A percentile compares a stretch with the other conserved stretches of the same genome.
Evolutionary conservation across 2,797 vertebrate genomes (phyloP).

Genomic region (Microctenopoma stevenorrisi): DNA sequence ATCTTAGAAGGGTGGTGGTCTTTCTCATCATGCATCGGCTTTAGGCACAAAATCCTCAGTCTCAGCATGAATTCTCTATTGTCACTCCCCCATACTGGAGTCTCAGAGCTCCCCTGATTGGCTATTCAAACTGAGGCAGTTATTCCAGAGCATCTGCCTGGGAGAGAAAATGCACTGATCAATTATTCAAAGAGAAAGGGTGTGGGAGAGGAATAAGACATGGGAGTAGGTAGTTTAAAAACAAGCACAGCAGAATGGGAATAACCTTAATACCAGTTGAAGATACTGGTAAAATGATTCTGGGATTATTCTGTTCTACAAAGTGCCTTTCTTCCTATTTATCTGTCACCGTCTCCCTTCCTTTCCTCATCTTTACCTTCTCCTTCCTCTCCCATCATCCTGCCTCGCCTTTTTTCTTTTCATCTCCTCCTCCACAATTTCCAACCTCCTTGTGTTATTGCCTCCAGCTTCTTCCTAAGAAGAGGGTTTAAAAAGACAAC

Average conservation of each 20-base stretch:
- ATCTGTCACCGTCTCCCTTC: not conserved
- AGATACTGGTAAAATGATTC: constrained; percentile 21
- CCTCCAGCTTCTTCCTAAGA: constrained; percentile 31
- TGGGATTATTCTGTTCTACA: constrained; percentile 14
- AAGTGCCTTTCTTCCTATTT: constrained; percentile 4
- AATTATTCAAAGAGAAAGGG: constrained; percentile 81
- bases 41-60: constrained; percentile 16
- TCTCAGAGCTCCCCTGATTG: constrained; percentile 52
- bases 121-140: constrained; percentile 60
- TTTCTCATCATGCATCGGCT: constrained; percentile 37
- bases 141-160: constrained; percentile 60
- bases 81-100: constrained; percentile 35
- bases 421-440: constrained; percentile 53
- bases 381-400: constrained; percentile 28
- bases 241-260: constrained; percentile 32
- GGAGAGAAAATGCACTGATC: constrained; percentile 72
- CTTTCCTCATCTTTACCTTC: constrained; percentile 11
- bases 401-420: constrained; percentile 34
- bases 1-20: constrained; percentile 11
- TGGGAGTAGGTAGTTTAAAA: constrained; percentile 39
- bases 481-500: constrained; percentile 38
- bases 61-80: constrained; percentile 39
- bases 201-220: constrained; percentile 50
- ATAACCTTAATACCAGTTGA: constrained; percentile 31
- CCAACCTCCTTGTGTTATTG: constrained; percentile 28